Percentiles rank a stretch among this genome's conserved stretches.
Conservation (phyloP, 2,888 invertebrate species). For the Eudasyphora cyanicolor region DNA sequence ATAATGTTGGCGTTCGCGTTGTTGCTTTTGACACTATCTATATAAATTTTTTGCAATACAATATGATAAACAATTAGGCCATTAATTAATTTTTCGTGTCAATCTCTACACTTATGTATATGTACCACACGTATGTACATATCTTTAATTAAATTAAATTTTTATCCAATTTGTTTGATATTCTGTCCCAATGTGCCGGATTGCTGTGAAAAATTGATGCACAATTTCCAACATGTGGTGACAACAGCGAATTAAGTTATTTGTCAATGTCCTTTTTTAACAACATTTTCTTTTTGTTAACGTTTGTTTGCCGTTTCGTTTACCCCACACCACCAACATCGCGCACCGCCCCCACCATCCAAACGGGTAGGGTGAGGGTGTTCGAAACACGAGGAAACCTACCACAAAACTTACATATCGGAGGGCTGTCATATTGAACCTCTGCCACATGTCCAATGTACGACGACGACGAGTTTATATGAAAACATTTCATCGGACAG, state of each 20-base stretch:
- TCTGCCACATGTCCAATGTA: too few relatives aligned
- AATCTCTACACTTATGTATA: too few relatives aligned
- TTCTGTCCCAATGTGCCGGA: not conserved
- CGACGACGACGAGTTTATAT: too few relatives aligned
- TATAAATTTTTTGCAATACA: too few relatives aligned
- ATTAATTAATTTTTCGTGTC: too few relatives aligned
- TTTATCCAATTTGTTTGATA: too few relatives aligned
- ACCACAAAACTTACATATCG: not conserved
- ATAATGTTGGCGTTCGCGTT: too few relatives aligned
- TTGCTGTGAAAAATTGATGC: constrained; percentile 60
- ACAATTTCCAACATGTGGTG: constrained; percentile 64
- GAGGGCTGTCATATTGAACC: not conserved
- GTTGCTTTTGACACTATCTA: too few relatives aligned
- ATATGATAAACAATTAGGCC: too few relatives aligned
- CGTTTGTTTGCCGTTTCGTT: not conserved
- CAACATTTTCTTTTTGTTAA: constrained; percentile 27
- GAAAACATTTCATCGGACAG: not conserved
- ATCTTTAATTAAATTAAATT: too few relatives aligned
- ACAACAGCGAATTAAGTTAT: constrained; percentile 66
- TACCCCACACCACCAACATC: not conserved
- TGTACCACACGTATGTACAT: too few relatives aligned
- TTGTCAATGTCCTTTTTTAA: constrained; percentile 64
- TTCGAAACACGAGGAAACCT: not conserved
- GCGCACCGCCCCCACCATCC: not conserved
- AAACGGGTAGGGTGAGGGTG: not conserved